Percentiles rank a stretch among this genome's conserved stretches.
These are phyloP conservation scores for Apus apus DNA, from an alignment of 2,113 vertebrate species.

Conservation along the genomic window DNA sequence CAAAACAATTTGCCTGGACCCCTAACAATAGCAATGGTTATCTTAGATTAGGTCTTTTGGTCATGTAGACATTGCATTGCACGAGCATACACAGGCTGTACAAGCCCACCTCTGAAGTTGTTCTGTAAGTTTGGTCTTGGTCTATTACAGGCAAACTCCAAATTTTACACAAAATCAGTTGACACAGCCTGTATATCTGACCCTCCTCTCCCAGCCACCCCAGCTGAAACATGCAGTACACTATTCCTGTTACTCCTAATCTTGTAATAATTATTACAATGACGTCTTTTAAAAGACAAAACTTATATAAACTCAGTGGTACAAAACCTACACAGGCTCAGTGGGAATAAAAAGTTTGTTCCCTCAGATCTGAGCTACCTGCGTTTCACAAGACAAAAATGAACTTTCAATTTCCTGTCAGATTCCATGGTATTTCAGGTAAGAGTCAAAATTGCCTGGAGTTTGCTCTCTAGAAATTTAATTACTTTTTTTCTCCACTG, in stretches of 20 bases:
- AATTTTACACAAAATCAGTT: background rate
- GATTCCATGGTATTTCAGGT: background rate
- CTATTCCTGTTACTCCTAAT: background rate
- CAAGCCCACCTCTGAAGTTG: background rate
- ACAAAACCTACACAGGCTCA: background rate
- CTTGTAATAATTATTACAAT: background rate
- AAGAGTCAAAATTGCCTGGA: background rate
- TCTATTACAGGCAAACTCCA: background rate
- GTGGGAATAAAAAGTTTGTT: background rate
- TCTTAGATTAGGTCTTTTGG: background rate
- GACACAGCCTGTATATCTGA: background rate
- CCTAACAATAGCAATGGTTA: background rate
- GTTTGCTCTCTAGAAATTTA: background rate
- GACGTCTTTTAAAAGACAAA: background rate
- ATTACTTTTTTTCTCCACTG: background rate
- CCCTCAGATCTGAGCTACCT: background rate
- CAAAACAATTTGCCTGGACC: background rate
- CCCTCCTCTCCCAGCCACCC: background rate
- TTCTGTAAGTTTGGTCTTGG: background rate
- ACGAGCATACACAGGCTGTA: background rate
- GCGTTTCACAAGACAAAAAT: background rate
- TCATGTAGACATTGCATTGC: background rate
- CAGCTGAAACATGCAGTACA: background rate
- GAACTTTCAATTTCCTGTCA: background rate
- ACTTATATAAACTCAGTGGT: background rate